Conservation (phyloP, 2,888 invertebrate species). For the Lithophane leautieri region DNA sequence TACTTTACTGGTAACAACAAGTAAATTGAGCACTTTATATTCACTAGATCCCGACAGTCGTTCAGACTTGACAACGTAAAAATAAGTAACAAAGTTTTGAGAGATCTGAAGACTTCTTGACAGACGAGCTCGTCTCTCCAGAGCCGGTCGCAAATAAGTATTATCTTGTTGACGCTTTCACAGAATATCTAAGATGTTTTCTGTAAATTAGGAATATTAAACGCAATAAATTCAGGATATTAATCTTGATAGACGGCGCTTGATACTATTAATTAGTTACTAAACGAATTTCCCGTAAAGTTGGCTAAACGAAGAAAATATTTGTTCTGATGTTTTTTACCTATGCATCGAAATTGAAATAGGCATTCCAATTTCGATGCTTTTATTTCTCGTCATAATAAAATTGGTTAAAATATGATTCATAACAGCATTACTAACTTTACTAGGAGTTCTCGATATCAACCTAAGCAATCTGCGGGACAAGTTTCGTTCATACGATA, state of each 20-base stretch:
- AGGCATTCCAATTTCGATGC: neutral
- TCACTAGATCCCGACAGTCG: slow-evolving; percentile 51
- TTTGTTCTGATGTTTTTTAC: neutral
- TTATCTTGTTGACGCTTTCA: slow-evolving; percentile 32
- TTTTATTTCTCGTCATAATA: neutral
- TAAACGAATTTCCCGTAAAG: slow-evolving; percentile 15
- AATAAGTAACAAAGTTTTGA: slow-evolving; percentile 56
- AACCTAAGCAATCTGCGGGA: slow-evolving; percentile 35
- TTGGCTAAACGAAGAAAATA: slow-evolving; percentile 18
- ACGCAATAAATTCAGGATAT: neutral
- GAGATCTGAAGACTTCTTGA: slow-evolving; percentile 47
- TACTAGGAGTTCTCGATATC: slow-evolving; percentile 29
- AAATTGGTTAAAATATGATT: slow-evolving; percentile 28
- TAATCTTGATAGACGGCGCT: neutral
- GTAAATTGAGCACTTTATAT: slow-evolving; percentile 54
- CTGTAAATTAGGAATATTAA: neutral
- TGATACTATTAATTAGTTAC: slow-evolving; percentile 15
- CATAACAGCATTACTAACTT: slow-evolving; percentile 27
- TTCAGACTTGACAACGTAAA: slow-evolving; percentile 51
- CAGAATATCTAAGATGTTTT: slow-evolving; percentile 16
- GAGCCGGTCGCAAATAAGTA: slow-evolving; percentile 43
- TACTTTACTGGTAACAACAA: slow-evolving; percentile 26
- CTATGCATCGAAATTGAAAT: too few relatives aligned
- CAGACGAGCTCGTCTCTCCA: slow-evolving; percentile 43
- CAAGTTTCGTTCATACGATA: slow-evolving; percentile 53